Evolutionary conservation across 2,113 vertebrate genomes (phyloP), one percentile per base, ranked within the genome.

Genomic region (Rhinoderma darwinii): DNA sequence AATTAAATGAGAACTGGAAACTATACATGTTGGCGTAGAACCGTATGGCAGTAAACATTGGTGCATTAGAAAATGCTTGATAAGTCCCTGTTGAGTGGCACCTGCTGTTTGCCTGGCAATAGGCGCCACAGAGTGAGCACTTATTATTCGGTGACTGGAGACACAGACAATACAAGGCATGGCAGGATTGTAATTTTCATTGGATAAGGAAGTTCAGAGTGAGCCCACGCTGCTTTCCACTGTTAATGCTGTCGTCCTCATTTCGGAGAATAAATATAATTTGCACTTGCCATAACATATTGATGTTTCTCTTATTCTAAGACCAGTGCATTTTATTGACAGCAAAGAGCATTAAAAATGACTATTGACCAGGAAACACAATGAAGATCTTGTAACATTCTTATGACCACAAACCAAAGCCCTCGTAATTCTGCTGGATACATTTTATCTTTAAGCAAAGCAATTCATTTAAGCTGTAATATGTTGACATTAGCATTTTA

Each of bases 191-290:
- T 70, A 59, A 87, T 82, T 87, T 82, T n/a, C 86, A 82, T 75
- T 87, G 79, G 54, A 63, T 75, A 87, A 82, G 30, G 51, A 73
- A 87, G 68, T 82, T 80, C 70, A 63, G 32, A 75, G 86, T 61
- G 72, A 87, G 39, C 51, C 15, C 85, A 82, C 59, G 86, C 86
- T 87, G 86, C 25, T 74, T 63, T 74, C 76, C 25, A 9, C 78
- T 63, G 79, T 47, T 87, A 82, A 82, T 87, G 22, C 78, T 82
- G 78, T 44, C 76, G 75, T 87, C 85, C 78, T 82, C 51, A 75
- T 87, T 87, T 63, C 79, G 76, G 72, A 74, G 79, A 56, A 59
- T 81, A 87, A 86, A 82, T 75, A 82, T 82, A 87, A 87, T 82
- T 87, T 87, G 85, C 78, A 72, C 68, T 72, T 63, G 86, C 35